A percentile compares a stretch with the other conserved stretches of the same genome.
Evolutionary conservation across 2,113 vertebrate genomes (phyloP).

Genomic region (Rhodinocichla rosea): DNA sequence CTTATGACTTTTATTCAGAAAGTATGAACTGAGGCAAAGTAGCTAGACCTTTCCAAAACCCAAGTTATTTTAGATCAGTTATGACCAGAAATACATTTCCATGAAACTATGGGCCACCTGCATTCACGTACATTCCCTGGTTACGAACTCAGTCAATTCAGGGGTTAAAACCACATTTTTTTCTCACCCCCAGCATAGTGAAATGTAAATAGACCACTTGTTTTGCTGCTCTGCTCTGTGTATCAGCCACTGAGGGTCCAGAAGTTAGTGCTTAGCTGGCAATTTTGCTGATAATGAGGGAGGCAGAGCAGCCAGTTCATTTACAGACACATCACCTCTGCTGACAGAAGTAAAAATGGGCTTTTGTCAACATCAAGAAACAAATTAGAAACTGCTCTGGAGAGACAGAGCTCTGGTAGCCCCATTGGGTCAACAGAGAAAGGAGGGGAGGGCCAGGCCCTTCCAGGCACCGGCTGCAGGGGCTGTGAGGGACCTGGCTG

Average conservation of each 20-base stretch:
- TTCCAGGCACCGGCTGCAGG: fast-evolving
- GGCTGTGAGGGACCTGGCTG: neutral
- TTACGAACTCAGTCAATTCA: neutral
- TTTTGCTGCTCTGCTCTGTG: neutral
- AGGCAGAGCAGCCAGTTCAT: neutral
- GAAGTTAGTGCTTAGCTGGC: neutral
- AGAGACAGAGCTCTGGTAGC: neutral
- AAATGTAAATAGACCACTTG: neutral
- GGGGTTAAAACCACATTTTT: neutral
- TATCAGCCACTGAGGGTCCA: neutral
- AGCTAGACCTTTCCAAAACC: neutral
- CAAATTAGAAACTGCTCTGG: neutral
- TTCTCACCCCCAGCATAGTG: fast-evolving
- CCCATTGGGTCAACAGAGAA: fast-evolving
- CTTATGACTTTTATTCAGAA: neutral
- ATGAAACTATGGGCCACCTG: neutral
- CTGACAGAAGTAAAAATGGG: conserved; percentile 26
- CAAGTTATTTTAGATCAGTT: neutral
- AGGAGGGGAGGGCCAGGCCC: neutral
- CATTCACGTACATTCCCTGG: neutral
- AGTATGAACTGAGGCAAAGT: neutral
- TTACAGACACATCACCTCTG: neutral
- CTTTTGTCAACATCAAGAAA: neutral
- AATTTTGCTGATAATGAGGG: neutral
- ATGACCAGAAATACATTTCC: neutral